Conservation (phyloP, 2,797 vertebrate genomes). For the Huso huso region DNA sequence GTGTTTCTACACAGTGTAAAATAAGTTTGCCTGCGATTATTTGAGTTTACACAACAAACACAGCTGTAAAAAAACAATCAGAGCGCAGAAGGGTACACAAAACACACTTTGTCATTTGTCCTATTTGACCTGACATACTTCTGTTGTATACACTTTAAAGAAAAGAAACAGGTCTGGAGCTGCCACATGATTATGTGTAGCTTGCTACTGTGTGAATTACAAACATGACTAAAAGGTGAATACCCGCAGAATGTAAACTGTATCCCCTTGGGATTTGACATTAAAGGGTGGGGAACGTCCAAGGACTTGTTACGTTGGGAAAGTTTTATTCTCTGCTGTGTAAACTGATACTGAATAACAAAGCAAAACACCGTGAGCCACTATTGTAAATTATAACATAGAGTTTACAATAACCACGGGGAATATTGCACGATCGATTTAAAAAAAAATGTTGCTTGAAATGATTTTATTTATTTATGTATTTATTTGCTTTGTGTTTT, state of each 20-base stretch:
- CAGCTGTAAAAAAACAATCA: slow-evolving; percentile 34
- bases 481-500: too few species aligned
- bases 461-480: too few species aligned
- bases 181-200: slow-evolving; percentile 13
- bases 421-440: neutral
- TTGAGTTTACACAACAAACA: slow-evolving; percentile 51
- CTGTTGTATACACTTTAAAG: slow-evolving; percentile 23
- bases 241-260: slow-evolving; percentile 32
- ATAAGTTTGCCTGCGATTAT: slow-evolving; percentile 32
- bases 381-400: slow-evolving; percentile 40
- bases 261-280: slow-evolving; percentile 37
- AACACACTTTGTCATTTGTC: slow-evolving; percentile 25
- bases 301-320: slow-evolving; percentile 38
- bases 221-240: slow-evolving; percentile 40
- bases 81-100: slow-evolving; percentile 30
- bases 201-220: slow-evolving; percentile 33
- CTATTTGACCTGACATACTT: slow-evolving; percentile 14
- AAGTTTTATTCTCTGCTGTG: slow-evolving; percentile 38
- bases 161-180: slow-evolving; percentile 20
- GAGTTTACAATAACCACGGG: slow-evolving; percentile 19
- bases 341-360: slow-evolving; percentile 52
- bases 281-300: slow-evolving; percentile 38
- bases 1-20: slow-evolving; percentile 8
- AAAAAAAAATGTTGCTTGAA: too few species aligned
- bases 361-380: slow-evolving; percentile 28